Evolutionary conservation across 2,888 invertebrate genomes (phyloP), one percentile per base, ranked within the genome.

Genomic region (Ctenicera cuprea): DNA sequence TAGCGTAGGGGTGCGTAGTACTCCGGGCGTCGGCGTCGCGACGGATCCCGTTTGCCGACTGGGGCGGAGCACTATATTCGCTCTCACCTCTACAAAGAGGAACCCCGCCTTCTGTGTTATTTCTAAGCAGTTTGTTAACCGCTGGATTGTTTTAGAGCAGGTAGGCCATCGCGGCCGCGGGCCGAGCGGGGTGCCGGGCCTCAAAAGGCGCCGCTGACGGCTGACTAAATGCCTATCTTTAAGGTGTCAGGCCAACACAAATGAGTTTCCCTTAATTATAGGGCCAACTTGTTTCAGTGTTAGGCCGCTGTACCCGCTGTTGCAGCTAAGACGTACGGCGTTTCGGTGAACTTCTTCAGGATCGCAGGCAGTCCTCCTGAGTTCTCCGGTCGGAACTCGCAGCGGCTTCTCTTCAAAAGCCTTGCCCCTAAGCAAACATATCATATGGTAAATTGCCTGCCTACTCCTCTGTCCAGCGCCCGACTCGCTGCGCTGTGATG

Each of bases 121-220:
- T 83, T 82, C 84, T 82, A 84, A 83, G 83, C 85, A 85, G 85
- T 86, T 85, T 86, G 85, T 85, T 85, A 86, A 85, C 84, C 84
- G 84, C 89, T 81, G 83, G 82, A 86, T 85, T 85, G 84, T 85
- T 84, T 85, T 83, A 84, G 82, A 83, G 82, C 85, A 85, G 84
- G 84, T 84, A 83, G 83, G 85, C 82, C 82, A 88, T 86, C 86
- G 89, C 87, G 88, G 85, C 88, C 88, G 89, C 87, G 88, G 87
- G 88, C 86, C 86, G 78, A 75, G 73, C 66, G 81, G 82, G 83
- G 83, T 81, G 80, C 80, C 79, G 83, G 82, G 83, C 80, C 80
- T 81, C 85, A 85, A 87, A 87, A 86, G 86, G 84, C 84, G 85
- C 87, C 87, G 87, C 87, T 87, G 86, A 87, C 86, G 87, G 85